phyloP scores from a whole-genome alignment of 2,797 vertebrate genomes.

The Hydrolagus colliei region DNA sequence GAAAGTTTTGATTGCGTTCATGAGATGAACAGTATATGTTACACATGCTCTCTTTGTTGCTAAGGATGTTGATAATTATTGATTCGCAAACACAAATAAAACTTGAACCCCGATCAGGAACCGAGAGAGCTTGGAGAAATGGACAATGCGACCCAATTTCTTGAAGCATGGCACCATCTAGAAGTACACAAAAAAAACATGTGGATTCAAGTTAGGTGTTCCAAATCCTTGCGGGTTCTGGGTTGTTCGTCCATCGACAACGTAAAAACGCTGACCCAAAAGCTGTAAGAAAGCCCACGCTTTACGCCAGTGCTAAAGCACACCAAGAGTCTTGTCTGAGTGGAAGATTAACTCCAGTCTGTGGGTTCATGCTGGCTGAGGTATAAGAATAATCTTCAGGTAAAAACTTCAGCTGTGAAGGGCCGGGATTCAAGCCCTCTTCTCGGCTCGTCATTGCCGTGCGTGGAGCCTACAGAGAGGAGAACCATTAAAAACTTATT shows the following conservation, averaged over 20 bases:
- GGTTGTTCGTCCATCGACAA: background rate
- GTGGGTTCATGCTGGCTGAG: conserved; percentile 58
- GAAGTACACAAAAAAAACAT: conserved; percentile 9
- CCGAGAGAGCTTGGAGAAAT: background rate
- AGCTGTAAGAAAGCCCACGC: background rate
- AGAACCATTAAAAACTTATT: conserved; percentile 16
- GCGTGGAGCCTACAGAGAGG: conserved; percentile 50
- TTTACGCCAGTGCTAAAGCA: conserved; percentile 78
- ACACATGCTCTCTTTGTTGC: conserved; percentile 24
- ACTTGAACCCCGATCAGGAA: conserved; percentile 4
- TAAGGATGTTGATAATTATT: conserved; percentile 21
- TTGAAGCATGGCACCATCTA: conserved; percentile 13
- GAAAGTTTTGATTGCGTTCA: conserved; percentile 20
- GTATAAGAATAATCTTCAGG: conserved; percentile 78
- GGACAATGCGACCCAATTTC: background rate
- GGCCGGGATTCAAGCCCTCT: conserved; percentile 57
- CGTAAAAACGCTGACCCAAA: conserved; percentile 34
- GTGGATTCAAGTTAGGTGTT: conserved; percentile 17
- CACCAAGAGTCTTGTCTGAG: conserved; percentile 79
- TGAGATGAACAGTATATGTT: conserved; percentile 29
- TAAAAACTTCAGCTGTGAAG: conserved; percentile 79
- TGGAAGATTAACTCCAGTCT: conserved; percentile 55
- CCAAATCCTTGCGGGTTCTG: conserved; percentile 9
- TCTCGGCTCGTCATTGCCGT: conserved; percentile 38
- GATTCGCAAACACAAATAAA: conserved; percentile 16